phyloP scores from a whole-genome alignment of 1,140 invertebrate genomes.

The Phenacoccus solenopsis region DNA sequence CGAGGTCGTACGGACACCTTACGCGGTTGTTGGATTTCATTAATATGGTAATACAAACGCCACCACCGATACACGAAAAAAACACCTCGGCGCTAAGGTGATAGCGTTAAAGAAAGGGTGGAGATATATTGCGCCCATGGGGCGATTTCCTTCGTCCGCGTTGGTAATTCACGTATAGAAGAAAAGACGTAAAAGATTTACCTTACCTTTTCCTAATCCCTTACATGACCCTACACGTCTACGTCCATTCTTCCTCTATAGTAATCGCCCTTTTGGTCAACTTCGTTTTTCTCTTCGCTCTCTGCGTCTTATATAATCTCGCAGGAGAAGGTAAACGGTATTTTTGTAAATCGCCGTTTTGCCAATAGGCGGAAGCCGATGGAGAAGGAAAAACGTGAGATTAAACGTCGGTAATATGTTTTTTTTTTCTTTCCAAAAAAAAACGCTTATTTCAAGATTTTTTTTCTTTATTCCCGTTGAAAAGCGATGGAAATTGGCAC shows the following conservation, averaged over 20 bases:
- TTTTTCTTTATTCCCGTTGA: neutral
- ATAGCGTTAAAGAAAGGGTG: neutral
- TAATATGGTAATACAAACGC: neutral
- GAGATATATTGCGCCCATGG: slow-evolving; percentile 11
- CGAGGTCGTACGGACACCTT: neutral
- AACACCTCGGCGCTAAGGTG: neutral
- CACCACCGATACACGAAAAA: no score
- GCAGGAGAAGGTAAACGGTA: neutral
- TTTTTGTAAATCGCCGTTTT: slow-evolving; percentile 4
- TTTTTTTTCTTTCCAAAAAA: no score
- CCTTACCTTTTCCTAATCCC: slow-evolving; percentile 7
- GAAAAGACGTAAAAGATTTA: slow-evolving; percentile 15
- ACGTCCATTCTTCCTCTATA: slow-evolving; percentile 1
- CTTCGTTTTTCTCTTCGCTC: neutral
- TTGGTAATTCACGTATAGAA: neutral
- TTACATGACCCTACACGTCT: slow-evolving; percentile 11
- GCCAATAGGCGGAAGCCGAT: no score
- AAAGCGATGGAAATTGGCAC: neutral
- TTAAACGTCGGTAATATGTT: neutral
- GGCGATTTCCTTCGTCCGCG: neutral
- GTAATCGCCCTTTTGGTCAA: slow-evolving; percentile 10
- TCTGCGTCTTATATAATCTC: slow-evolving; percentile 3
- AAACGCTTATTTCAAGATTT: neutral
- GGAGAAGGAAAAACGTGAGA: neutral
- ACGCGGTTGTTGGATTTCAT: neutral